phyloP scores from a whole-genome alignment of 2,888 invertebrate genomes.

The Eutolmus rufibarbis region DNA sequence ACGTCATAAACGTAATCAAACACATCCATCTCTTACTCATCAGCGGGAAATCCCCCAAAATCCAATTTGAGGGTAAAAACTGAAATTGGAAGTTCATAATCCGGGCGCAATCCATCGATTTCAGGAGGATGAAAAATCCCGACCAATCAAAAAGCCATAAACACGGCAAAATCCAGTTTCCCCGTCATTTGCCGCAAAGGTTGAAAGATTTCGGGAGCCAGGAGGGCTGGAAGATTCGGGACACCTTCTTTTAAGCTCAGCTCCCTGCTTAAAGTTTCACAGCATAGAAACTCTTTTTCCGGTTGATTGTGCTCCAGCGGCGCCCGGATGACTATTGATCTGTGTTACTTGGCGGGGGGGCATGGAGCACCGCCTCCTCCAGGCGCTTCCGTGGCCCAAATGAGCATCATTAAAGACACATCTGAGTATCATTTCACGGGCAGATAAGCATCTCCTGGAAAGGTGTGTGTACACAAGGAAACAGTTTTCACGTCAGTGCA shows the following conservation, averaged over 20 bases:
- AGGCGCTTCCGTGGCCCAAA: not conserved
- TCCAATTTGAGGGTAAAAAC: not conserved
- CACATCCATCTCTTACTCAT: not conserved
- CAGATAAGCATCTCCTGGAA: slow-evolving; percentile 3
- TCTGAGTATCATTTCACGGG: slow-evolving; percentile 36
- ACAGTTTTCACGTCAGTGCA: slow-evolving; percentile 34
- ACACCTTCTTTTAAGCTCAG: not conserved
- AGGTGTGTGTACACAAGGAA: slow-evolving; percentile 34
- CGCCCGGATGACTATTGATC: not conserved
- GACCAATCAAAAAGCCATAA: slow-evolving; percentile 7
- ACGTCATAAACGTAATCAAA: not conserved
- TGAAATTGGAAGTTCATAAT: not conserved
- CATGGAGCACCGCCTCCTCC: not conserved
- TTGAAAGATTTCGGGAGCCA: not conserved
- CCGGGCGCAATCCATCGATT: not conserved
- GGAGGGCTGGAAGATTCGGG: not conserved
- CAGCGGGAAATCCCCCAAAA: not conserved
- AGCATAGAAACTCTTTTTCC: not conserved
- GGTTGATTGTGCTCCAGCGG: slow-evolving; percentile 18
- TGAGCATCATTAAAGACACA: slow-evolving; percentile 38
- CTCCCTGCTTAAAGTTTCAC: slow-evolving; percentile 5
- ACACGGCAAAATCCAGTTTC: not conserved
- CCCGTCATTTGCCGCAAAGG: not conserved
- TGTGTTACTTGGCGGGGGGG: not conserved
- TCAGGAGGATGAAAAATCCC: not conserved